Conservation (phyloP, 2,797 vertebrate genomes). For the Pipistrellus nathusii region DNA sequence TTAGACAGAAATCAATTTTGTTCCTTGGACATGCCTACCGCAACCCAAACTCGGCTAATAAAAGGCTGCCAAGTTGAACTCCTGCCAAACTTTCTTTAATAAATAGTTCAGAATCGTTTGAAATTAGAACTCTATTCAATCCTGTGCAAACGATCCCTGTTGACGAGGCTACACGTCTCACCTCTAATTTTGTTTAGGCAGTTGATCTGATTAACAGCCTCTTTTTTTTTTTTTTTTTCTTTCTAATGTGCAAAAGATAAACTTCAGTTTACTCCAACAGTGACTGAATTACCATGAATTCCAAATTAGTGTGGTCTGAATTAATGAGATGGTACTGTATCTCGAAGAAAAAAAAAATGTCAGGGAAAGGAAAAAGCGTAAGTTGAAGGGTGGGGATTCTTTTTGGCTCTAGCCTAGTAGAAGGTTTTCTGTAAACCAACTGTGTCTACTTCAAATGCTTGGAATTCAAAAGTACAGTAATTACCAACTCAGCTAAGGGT, state of each 20-base stretch:
- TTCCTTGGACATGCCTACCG: background rate
- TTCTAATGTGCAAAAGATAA: slow-evolving; percentile 31
- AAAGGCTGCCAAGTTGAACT: slow-evolving; percentile 34
- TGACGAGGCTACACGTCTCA: background rate
- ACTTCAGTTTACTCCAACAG: slow-evolving; percentile 4
- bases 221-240: background rate
- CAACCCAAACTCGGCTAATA: slow-evolving; percentile 2
- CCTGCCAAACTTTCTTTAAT: slow-evolving; percentile 60
- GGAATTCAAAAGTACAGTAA: background rate
- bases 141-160: slow-evolving; percentile 19
- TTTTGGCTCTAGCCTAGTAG: background rate
- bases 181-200: slow-evolving; percentile 44
- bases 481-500: background rate
- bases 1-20: slow-evolving; percentile 36
- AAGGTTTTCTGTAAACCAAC: background rate
- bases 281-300: slow-evolving; percentile 26
- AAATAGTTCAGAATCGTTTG: slow-evolving; percentile 57
- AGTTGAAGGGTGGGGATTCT: background rate
- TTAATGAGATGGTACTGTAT: slow-evolving; percentile 47
- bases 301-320: slow-evolving; percentile 52
- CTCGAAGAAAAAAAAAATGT: background rate
- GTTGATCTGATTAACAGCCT: slow-evolving; percentile 45
- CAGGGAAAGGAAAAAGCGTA: background rate
- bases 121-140: slow-evolving; percentile 56
- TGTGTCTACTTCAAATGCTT: background rate